phyloP scores from a whole-genome alignment of 2,113 vertebrate species.

The Grallaria varia region DNA sequence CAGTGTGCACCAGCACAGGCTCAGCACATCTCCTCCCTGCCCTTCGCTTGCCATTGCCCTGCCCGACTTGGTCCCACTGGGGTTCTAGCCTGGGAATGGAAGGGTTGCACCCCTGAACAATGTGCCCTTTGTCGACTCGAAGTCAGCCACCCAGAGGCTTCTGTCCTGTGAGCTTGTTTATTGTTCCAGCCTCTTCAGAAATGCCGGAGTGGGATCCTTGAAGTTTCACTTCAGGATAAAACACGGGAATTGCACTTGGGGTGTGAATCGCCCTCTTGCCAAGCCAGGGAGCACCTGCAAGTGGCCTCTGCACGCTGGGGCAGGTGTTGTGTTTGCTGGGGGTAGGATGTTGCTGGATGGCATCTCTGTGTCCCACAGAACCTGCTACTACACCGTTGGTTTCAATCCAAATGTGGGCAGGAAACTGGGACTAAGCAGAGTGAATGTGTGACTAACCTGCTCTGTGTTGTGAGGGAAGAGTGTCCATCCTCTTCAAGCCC shows the following conservation, averaged over 20 bases:
- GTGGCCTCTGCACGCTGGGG: accelerated
- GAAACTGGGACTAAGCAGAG: background rate
- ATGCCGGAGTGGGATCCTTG: background rate
- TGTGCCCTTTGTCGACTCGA: background rate
- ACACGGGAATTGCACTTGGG: background rate
- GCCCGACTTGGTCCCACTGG: background rate
- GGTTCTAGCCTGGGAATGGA: background rate
- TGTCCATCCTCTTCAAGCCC: background rate
- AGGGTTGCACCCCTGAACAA: background rate
- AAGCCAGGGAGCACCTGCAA: background rate
- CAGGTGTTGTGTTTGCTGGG: background rate
- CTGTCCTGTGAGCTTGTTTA: background rate
- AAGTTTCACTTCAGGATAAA: background rate
- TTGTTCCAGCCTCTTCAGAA: background rate
- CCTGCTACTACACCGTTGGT: accelerated
- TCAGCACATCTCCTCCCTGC: background rate
- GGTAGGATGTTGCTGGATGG: background rate
- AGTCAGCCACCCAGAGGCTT: background rate
- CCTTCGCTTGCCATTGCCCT: background rate
- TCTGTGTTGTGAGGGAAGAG: background rate
- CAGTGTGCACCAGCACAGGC: background rate
- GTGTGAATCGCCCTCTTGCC: accelerated
- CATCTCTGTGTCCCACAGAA: background rate
- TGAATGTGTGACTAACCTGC: background rate
- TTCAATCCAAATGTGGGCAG: accelerated